These are phyloP conservation scores for Clarias gariepinus DNA, from an alignment of 2,113 vertebrate genomes.

Conservation along the genomic window DNA sequence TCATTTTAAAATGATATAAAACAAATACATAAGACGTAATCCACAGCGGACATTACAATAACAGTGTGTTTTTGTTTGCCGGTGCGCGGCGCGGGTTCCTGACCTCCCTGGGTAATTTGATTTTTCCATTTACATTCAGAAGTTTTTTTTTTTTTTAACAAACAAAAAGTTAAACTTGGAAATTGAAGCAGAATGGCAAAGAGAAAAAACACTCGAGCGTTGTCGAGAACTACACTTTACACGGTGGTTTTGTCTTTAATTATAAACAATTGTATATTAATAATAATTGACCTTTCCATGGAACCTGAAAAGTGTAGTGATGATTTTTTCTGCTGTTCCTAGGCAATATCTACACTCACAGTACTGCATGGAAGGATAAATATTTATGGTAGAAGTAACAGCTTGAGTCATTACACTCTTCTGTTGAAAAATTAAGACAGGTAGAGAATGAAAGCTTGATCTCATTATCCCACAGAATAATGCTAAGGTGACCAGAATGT, in stretches of 20 bases:
- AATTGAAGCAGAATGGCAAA: not conserved
- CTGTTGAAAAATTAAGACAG: conserved; percentile 29
- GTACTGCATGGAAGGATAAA: conserved; percentile 30
- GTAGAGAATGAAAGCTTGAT: not conserved
- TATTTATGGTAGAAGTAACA: conserved; percentile 37
- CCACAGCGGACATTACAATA: not conserved
- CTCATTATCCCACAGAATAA: not conserved
- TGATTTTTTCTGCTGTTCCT: not conserved
- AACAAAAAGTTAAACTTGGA: not conserved
- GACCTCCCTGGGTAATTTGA: not conserved
- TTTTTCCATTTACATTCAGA: not conserved
- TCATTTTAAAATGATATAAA: conserved; percentile 23
- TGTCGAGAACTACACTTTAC: not conserved
- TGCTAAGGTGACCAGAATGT: not conserved
- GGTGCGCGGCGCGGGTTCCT: too few species aligned
- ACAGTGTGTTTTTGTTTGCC: conserved; percentile 1
- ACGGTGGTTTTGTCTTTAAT: not conserved
- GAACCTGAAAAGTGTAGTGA: not conserved
- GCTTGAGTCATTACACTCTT: conserved; percentile 41
- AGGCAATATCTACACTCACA: not conserved
- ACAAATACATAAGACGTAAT: not conserved
- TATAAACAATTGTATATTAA: not conserved
- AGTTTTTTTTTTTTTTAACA: not conserved
- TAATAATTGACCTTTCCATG: not conserved
- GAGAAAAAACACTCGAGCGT: not conserved